phyloP scores from a whole-genome alignment of 2,113 vertebrate genomes.

The Donacobius atricapilla region DNA sequence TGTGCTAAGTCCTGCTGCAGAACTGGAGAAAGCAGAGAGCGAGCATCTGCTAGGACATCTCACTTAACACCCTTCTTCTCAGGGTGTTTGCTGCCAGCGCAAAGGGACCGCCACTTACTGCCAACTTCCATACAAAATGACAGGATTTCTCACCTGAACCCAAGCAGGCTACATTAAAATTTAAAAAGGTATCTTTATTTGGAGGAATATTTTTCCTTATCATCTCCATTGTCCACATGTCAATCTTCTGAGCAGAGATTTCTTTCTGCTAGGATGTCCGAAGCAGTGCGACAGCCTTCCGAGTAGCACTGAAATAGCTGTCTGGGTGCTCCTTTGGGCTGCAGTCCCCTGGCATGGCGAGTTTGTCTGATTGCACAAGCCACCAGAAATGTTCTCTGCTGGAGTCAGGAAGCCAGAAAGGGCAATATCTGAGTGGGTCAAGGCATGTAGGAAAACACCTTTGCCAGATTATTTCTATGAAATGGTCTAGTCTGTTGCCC shows the following conservation, averaged over 20 bases:
- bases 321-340: neutral
- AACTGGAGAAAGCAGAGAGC: neutral
- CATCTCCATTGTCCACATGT: neutral
- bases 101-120: neutral
- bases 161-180: neutral
- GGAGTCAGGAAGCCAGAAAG: neutral
- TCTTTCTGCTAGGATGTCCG: neutral
- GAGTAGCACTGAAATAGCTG: neutral
- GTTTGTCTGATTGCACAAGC: neutral
- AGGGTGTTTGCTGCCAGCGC: neutral
- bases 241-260: neutral
- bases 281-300: neutral
- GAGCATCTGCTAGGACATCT: constrained; percentile 22
- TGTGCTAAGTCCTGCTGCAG: neutral
- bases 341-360: neutral
- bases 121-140: neutral
- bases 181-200: neutral
- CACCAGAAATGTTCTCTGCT: neutral
- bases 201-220: neutral
- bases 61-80: constrained; percentile 6
- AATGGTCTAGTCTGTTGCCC: neutral
- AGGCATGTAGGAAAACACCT: neutral
- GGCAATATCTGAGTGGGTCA: neutral
- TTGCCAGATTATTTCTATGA: neutral
- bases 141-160: neutral